Conservation (phyloP, 2,888 invertebrate genomes). For the Napeogenes inachia region DNA sequence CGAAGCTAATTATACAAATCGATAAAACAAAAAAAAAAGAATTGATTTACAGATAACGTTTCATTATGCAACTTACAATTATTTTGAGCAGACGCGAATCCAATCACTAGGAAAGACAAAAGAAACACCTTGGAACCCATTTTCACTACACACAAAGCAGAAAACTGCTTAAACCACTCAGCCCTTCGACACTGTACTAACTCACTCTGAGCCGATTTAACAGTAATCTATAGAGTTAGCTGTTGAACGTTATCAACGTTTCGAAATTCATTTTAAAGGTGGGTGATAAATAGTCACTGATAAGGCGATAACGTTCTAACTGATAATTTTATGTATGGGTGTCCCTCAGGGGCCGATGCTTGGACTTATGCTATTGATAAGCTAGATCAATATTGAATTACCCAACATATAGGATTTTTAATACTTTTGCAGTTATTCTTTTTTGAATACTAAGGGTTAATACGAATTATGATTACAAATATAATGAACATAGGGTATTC, state of each 20-base stretch:
- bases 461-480: too few species aligned
- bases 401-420: too few species aligned
- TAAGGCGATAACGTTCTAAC: conserved; percentile 28
- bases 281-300: conserved; percentile 44
- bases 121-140: conserved; percentile 46
- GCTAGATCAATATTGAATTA: background rate
- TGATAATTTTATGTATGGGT: conserved; percentile 22
- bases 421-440: too few species aligned
- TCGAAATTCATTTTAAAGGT: conserved; percentile 68
- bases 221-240: conserved; percentile 41
- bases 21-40: background rate
- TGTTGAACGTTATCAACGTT: conserved; percentile 59
- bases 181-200: conserved; percentile 24
- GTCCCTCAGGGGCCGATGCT: conserved; percentile 22
- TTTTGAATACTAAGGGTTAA: too few species aligned
- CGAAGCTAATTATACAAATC: background rate
- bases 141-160: conserved; percentile 29
- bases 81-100: conserved; percentile 42
- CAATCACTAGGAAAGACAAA: conserved; percentile 40
- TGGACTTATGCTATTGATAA: conserved; percentile 11
- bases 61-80: conserved; percentile 43
- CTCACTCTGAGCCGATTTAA: conserved; percentile 41
- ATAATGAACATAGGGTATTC: too few species aligned
- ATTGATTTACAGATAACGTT: conserved; percentile 3
- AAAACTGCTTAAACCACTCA: conserved; percentile 10